Base-by-base conservation (phyloP, 2,113 vertebrate species). In the Phyllostomus discolor region DNA sequence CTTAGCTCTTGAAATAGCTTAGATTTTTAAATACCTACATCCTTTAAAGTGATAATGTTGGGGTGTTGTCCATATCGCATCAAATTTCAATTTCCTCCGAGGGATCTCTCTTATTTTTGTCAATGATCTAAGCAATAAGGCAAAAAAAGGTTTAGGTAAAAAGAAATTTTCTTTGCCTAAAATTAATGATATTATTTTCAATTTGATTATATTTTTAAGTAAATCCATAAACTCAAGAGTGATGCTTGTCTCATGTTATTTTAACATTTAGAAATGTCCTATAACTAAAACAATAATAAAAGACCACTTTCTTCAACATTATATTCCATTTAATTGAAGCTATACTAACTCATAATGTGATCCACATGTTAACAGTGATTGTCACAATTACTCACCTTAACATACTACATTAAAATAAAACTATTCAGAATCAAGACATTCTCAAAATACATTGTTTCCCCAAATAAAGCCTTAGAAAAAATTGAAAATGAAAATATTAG, bases 21-120 rank as follows among this genome's bases (percentile, higher is more conserved):
- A 85, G 15, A 95, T 88, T 96, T 96, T 87, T 82, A 93, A 94
- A 96, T 98, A 99, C 99, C 76, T 98, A 99, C 99, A 97, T 99
- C 99, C 97, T 99, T 99, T 93, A 99, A 98, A 78, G 99, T 99
- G 97, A 99, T 99, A 98, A 99, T 99, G 97, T 99, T 99, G 73
- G 99, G 99, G 91, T 99, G 99, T 70, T 99, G 99, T 88, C 99
- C 99, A 26, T 99, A 99, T 96, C 99, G 98, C 99, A 99, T 99
- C 90, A 99, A 98, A 99, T 99, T 97, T 99, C 99, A 5, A 99
- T 99, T 98, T 99, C 99, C 98, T 99, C 99, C 7, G 99, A 99
- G 2, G 99, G 99, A 95, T 99, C 99, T 95, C 99, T 98, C 96
- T 99, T 99, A 98, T 99, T 99, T 98, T 99, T 99, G 98, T 99